Evolutionary conservation across 2,113 vertebrate genomes (phyloP).

Genomic region (Anhinga anhinga): DNA sequence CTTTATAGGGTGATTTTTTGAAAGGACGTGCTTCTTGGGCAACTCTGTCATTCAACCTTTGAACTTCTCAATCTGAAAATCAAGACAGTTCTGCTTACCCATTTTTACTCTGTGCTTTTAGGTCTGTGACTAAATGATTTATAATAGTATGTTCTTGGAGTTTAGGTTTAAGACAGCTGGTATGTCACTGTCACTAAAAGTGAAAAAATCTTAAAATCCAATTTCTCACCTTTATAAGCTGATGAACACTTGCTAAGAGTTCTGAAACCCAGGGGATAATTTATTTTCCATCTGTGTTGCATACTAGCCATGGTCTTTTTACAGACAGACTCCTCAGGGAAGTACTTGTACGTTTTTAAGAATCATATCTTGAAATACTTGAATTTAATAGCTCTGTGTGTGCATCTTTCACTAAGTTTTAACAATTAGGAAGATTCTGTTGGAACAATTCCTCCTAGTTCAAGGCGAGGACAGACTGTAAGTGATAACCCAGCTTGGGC

Average conservation of each 20-base stretch:
- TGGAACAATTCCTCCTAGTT: not conserved
- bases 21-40: not conserved
- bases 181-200: not conserved
- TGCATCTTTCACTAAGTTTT: not conserved
- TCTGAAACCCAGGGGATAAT: not conserved
- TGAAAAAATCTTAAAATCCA: not conserved
- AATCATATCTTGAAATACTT: not conserved
- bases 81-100: not conserved
- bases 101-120: not conserved
- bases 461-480: not conserved
- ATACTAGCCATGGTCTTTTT: not conserved
- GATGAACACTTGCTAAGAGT: not conserved
- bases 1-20: not conserved
- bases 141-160: not conserved
- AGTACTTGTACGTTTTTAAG: not conserved
- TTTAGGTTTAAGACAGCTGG: not conserved
- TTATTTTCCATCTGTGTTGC: not conserved
- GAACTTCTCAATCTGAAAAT: not conserved
- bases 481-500: not conserved
- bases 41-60: not conserved
- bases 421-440: not conserved
- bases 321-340: not conserved
- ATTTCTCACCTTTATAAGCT: not conserved
- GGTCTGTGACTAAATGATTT: not conserved
- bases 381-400: not conserved